Evolutionary conservation across 23 tunicate genomes (phyloP).

Genomic region (Styela plicata): DNA sequence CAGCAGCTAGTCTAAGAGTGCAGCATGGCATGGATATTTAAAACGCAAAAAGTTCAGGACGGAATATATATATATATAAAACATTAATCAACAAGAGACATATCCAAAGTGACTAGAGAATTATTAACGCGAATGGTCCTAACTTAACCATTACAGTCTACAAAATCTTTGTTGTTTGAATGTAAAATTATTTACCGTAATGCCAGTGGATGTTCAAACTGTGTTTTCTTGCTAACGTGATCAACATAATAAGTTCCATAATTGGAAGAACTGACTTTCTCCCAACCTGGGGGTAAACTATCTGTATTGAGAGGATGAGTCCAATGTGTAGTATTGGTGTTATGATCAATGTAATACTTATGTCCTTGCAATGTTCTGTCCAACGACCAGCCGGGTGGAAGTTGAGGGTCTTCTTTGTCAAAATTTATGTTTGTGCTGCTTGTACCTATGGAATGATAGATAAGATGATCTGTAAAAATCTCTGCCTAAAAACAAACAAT

Average conservation of each 20-base stretch:
- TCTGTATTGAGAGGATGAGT: constrained; percentile 92
- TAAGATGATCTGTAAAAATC: too few relatives aligned
- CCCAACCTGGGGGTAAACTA: constrained; percentile 98
- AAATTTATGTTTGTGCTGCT: background rate
- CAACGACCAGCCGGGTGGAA: constrained; percentile 93
- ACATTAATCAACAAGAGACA: background rate
- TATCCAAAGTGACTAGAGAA: too few relatives aligned
- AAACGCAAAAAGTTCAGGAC: too few relatives aligned
- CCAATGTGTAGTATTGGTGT: constrained; percentile 97
- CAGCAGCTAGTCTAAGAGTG: too few relatives aligned
- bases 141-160: too few relatives aligned
- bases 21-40: too few relatives aligned
- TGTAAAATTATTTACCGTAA: constrained; percentile 44
- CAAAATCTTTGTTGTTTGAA: too few relatives aligned
- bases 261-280: constrained; percentile 71
- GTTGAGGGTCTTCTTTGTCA: constrained; percentile 37
- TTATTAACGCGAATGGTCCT: too few relatives aligned
- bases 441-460: too few relatives aligned
- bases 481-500: too few relatives aligned
- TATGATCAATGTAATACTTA: constrained; percentile 83
- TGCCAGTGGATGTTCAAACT: constrained; percentile 81
- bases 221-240: constrained; percentile 74
- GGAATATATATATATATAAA: background rate
- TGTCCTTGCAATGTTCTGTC: constrained; percentile 86
- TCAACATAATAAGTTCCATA: constrained; percentile 88